A percentile compares a stretch with the other conserved stretches of the same genome.
Conservation (phyloP, 2,797 vertebrate species). For the Sebastes trivittatus region DNA sequence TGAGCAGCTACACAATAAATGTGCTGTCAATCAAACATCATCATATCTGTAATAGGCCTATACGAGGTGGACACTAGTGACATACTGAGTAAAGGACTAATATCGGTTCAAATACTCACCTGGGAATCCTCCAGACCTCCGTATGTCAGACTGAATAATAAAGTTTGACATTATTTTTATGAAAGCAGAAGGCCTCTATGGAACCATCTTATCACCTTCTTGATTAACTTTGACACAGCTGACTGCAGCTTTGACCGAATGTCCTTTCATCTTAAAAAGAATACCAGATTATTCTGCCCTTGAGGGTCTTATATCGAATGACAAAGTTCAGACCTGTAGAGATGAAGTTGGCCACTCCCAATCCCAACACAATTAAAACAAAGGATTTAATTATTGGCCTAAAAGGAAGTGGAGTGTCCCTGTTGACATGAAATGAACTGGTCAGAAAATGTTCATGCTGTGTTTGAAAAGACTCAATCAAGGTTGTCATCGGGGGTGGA, state of each 20-base stretch:
- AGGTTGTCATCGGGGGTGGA: neutral
- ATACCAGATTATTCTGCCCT: slow-evolving; percentile 10
- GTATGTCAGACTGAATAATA: slow-evolving; percentile 60
- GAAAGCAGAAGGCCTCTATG: slow-evolving; percentile 47
- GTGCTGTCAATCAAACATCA: slow-evolving; percentile 27
- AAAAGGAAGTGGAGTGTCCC: neutral
- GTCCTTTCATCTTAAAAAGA: slow-evolving; percentile 39
- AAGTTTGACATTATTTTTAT: slow-evolving; percentile 67
- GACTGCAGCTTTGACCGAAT: slow-evolving; percentile 51
- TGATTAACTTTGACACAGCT: slow-evolving; percentile 60
- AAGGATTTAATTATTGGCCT: slow-evolving; percentile 16
- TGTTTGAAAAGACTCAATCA: neutral
- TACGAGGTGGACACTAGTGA: neutral
- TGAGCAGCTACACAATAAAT: slow-evolving; percentile 23
- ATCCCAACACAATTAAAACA: slow-evolving; percentile 1
- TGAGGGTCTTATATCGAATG: slow-evolving; percentile 21
- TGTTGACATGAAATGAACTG: neutral
- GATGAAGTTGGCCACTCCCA: slow-evolving; percentile 7
- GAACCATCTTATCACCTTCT: slow-evolving; percentile 44
- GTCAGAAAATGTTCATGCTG: neutral
- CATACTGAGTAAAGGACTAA: slow-evolving; percentile 32
- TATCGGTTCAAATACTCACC: slow-evolving; percentile 30
- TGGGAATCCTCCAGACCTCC: slow-evolving; percentile 26
- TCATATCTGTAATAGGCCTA: neutral
- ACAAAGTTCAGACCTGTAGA: slow-evolving; percentile 21